Base-by-base conservation (phyloP, 2,113 vertebrate genomes). In the Oreochromis niloticus region DNA sequence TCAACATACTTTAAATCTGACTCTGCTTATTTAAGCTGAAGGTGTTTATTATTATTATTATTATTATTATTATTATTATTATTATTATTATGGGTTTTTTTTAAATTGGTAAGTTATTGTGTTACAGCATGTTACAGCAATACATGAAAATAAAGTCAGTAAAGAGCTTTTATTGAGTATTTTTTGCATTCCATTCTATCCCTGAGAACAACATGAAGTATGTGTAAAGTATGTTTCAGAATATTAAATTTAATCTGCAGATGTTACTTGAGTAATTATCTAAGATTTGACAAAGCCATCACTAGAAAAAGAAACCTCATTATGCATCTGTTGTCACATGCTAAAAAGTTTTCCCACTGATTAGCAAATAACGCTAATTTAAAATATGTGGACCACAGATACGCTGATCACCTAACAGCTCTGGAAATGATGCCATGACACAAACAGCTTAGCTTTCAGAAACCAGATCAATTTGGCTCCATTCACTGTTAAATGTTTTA, bases 401-500 rank as follows among this genome's bases (percentile, higher is more conserved):
- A 10, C 4, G 1, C 13, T 52, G 56, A 85, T 80, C 46, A 24
- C 34, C 36, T 63, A 84, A 56, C 55, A 16, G 27, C 83, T 36
- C 7, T n/a, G 55, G 43, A 32, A 39, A 55, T 13, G 5, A 27
- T n/a, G 27, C 5, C 30, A 11, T 17, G 9, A 78, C 13, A 50
- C 41, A 78, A 84, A 73, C 80, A 73, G 46, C 30, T 56, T 46
- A 24, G 46, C 41, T 80, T 82, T 91, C 48, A 24, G 71, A 59
- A 59, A 32, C 9, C 4, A 80, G 59, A 87, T 87, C 50, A 41
- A 89, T 75, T 68, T 81, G 85, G 63, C 59, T 73, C 34, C 59
- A 78, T 61, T 80, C 30, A 54, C 83, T 88, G 52, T 57, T 88
- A 85, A 87, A 89, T 57, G 61, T 46, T 87, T 85, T 75, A 88